A percentile compares a stretch with the other conserved stretches of the same genome.
phyloP scores from a whole-genome alignment of 1,140 invertebrate species.

The Paralvinella palmiformis region DNA sequence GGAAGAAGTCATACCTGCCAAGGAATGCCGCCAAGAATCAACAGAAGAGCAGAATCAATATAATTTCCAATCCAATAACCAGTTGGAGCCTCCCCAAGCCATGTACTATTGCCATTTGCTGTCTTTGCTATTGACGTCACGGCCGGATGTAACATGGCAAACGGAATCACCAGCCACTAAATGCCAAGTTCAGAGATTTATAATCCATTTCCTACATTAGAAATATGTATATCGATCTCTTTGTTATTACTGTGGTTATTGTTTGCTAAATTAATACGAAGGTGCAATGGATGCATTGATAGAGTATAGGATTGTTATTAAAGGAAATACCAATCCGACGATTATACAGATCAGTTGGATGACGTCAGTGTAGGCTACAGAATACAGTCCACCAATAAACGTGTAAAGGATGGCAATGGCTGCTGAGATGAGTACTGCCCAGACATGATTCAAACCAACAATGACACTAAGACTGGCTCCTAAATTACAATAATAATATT shows the following conservation, averaged over 20 bases:
- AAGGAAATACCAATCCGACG: constrained; percentile 83
- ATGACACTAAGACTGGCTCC: constrained; percentile 93
- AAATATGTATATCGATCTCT: no score
- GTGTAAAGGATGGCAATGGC: constrained; percentile 97
- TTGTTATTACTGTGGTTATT: no score
- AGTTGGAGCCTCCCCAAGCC: not conserved
- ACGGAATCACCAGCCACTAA: not conserved
- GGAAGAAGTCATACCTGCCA: constrained; percentile 69
- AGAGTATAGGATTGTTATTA: no score
- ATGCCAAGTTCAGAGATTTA: no score
- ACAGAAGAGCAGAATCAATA: constrained; percentile 79
- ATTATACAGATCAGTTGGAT: constrained; percentile 99
- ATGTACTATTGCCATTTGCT: not conserved
- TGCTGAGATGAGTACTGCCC: constrained; percentile 89
- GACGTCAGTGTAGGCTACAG: constrained; percentile 97
- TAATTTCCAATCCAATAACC: constrained; percentile 44
- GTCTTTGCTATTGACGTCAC: not conserved
- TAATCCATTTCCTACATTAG: no score
- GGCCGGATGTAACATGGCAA: not conserved
- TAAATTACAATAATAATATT: no score
- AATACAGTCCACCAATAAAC: constrained; percentile 92
- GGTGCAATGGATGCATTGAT: no score
- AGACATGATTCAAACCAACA: constrained; percentile 86
- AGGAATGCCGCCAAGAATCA: constrained; percentile 95
- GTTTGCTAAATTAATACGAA: no score